A percentile compares a stretch with the other conserved stretches of the same genome.
Conservation (phyloP, 2,888 invertebrate species). For the Ligdia adustata region DNA sequence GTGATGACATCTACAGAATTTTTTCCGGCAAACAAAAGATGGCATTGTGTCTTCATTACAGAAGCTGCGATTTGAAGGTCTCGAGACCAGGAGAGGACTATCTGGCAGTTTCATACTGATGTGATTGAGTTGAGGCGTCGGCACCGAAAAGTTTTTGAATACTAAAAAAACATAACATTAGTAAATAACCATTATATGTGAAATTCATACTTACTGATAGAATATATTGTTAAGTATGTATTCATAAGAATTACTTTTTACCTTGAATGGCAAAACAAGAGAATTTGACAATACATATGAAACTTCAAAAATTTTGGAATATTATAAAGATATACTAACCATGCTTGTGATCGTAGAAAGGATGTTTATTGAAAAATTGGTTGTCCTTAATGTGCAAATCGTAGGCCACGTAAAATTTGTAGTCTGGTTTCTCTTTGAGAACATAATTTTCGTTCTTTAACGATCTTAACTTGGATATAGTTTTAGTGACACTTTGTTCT, state of each 20-base stretch:
- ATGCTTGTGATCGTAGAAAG: slow-evolving; percentile 89
- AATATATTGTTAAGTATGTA: no score
- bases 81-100: slow-evolving; percentile 87
- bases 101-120: slow-evolving; percentile 91
- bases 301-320: no score
- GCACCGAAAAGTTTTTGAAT: no score
- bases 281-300: no score
- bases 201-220: no score
- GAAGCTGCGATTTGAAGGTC: slow-evolving; percentile 86
- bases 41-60: slow-evolving; percentile 90
- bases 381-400: slow-evolving; percentile 95
- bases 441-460: slow-evolving; percentile 86
- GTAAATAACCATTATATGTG: no score
- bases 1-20: slow-evolving; percentile 94
- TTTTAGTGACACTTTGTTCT: slow-evolving; percentile 85
- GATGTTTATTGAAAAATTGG: slow-evolving; percentile 89
- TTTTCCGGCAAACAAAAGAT: slow-evolving; percentile 87
- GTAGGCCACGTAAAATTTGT: slow-evolving; percentile 92
- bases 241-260: no score
- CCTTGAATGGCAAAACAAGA: no score
- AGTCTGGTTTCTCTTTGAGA: slow-evolving; percentile 87
- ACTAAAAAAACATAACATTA: no score
- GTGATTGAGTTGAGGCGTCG: slow-evolving; percentile 95
- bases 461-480: slow-evolving; percentile 87
- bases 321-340: no score